Base-by-base conservation (phyloP, 1,140 invertebrate genomes). In the Paralvinella palmiformis region DNA sequence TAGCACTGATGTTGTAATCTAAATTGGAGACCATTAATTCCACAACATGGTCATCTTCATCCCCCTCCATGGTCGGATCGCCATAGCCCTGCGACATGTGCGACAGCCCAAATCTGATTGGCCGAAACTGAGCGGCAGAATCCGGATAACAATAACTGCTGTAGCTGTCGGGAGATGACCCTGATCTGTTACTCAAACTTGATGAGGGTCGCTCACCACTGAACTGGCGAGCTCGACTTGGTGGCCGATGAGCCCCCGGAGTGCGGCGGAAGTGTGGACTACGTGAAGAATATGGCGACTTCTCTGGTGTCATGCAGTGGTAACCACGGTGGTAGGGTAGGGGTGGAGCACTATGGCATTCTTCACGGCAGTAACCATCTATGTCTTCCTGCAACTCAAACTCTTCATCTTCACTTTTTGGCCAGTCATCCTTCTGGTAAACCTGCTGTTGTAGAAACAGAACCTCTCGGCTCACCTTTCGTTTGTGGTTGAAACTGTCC, bases 21-120 rank as follows among this genome's bases (percentile, higher is more conserved):
- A 91, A 79, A 79, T 90, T 91, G 31, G 88, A 86, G 24, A 91
- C 86, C 67, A 87, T 82, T 4, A 91, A 76, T 75, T 90, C 88
- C 20, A 90, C 85, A 1, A 70, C 68, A 56, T 60, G 27, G 31
- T 32, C 52, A 20, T 37, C 31, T 5, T 10, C 62, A 17, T 63
- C 62, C 32, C 41, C 59, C n/a, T 62, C n/a, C 41, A 31, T 24
- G 41, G 32, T 15, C 13, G 32, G n/a, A 2, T 59, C 58, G 41
- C 1, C n/a, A 59, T 27, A 59, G 58, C n/a, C 32, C 31, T 10
- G 29, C 31, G 24, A 32, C 48, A 5, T 22, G 48, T 15, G 48
- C 24, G 17, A 29, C 17, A n/a, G 24, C 31, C 48, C 48, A 27
- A 20, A 22, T 52, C 6, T 22, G 13, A 2, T 22, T 3, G 31